These are phyloP conservation scores for Sipunculus nudus DNA, from an alignment of 2,888 invertebrate species.

Conservation along the genomic window DNA sequence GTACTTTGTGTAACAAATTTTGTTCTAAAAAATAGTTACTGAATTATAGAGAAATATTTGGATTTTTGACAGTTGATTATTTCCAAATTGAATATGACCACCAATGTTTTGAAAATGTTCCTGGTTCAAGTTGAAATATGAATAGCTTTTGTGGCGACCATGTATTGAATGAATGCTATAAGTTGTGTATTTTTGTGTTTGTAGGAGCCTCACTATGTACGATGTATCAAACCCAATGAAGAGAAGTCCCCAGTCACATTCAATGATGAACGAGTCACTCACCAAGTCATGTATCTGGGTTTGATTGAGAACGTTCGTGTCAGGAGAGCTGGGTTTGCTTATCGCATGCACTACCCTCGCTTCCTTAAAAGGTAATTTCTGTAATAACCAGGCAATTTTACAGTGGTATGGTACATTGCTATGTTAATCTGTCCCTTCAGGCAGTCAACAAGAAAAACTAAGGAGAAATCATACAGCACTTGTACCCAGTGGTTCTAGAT, in stretches of 20 bases:
- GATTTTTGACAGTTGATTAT: too few species aligned
- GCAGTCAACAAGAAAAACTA: too few species aligned
- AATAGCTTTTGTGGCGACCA: neutral
- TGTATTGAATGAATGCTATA: too few species aligned
- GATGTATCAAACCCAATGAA: conserved; percentile 97
- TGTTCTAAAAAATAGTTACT: too few species aligned
- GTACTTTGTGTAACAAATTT: too few species aligned
- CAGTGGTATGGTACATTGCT: too few species aligned
- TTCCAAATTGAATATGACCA: too few species aligned
- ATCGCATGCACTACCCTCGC: conserved; percentile 90
- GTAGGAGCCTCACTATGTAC: conserved; percentile 91
- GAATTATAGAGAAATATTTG: too few species aligned
- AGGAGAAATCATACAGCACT: too few species aligned
- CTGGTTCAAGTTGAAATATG: neutral
- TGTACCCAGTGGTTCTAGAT: too few species aligned
- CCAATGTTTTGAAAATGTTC: neutral
- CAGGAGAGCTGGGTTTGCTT: conserved; percentile 95
- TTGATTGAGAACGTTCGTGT: conserved; percentile 95
- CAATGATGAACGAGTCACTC: conserved; percentile 79
- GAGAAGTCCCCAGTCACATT: conserved; percentile 87
- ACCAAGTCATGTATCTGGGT: conserved; percentile 81
- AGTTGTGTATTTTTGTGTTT: too few species aligned
- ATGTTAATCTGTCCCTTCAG: too few species aligned
- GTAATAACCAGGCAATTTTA: conserved; percentile 2
- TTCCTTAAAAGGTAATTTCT: conserved; percentile 81